phyloP scores from a whole-genome alignment of 2,888 invertebrate genomes.

The Trachelus iudaicus region DNA sequence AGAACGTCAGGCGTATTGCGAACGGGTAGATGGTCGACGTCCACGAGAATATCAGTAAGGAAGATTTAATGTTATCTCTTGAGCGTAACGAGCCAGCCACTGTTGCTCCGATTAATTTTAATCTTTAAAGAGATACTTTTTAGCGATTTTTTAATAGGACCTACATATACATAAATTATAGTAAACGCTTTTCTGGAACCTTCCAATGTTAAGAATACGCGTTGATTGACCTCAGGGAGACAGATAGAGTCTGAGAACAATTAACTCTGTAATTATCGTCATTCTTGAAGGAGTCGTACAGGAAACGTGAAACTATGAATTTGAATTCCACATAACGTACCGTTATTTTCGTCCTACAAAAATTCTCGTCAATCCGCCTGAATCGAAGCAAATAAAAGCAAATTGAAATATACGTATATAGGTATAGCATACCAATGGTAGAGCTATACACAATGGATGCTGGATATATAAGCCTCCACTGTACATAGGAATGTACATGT shows the following conservation, averaged over 20 bases:
- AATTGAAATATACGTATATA: too few relatives aligned
- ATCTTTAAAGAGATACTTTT: not conserved
- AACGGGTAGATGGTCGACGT: slow-evolving; percentile 13
- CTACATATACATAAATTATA: not conserved
- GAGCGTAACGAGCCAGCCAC: not conserved
- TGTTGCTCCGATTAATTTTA: not conserved
- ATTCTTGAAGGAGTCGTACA: not conserved
- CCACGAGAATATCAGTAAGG: slow-evolving; percentile 34
- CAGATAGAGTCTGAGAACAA: not conserved
- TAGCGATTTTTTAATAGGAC: not conserved
- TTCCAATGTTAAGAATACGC: not conserved
- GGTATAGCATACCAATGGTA: too few relatives aligned
- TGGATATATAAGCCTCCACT: too few relatives aligned
- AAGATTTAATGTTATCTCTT: not conserved
- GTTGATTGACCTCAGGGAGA: not conserved
- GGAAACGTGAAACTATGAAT: not conserved
- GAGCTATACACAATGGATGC: not conserved
- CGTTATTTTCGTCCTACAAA: not conserved
- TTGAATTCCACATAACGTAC: not conserved
- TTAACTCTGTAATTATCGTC: not conserved
- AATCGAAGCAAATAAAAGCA: not conserved
- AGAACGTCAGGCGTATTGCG: slow-evolving; percentile 32
- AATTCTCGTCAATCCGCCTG: not conserved
- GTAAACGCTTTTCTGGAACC: not conserved
- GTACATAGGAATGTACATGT: not conserved